These are phyloP conservation scores for Macrotrachela quadricornifera DNA, from an alignment of 1,140 invertebrate genomes.

Conservation along the genomic window DNA sequence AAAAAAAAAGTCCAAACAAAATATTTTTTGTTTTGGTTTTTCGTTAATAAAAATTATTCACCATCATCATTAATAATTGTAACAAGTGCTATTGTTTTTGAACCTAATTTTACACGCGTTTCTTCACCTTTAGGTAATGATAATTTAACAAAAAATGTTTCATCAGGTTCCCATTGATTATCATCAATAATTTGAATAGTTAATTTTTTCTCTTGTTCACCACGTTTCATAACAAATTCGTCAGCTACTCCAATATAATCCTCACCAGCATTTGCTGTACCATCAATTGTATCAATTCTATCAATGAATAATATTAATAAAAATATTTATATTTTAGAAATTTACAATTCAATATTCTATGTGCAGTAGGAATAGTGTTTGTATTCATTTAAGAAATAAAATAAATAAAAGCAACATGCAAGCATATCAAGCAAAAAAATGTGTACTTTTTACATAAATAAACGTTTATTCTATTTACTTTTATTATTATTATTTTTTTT, in stretches of 20 bases:
- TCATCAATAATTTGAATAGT: conserved; percentile 41
- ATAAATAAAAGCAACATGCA: too few relatives aligned
- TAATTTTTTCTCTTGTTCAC: conserved; percentile 36
- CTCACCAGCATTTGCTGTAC: conserved; percentile 35
- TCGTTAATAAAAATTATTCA: conserved; percentile 12
- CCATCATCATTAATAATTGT: conserved; percentile 44
- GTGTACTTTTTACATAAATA: too few relatives aligned
- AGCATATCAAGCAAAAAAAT: too few relatives aligned
- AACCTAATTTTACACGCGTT: conserved; percentile 29
- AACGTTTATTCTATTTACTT: too few relatives aligned
- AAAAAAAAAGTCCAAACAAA: not conserved
- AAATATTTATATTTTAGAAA: not conserved
- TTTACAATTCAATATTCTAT: too few relatives aligned
- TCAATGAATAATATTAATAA: conserved; percentile 2
- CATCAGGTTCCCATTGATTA: conserved; percentile 43
- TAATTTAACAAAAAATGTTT: conserved; percentile 38
- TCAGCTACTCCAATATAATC: conserved; percentile 40
- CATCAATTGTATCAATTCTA: conserved; percentile 42
- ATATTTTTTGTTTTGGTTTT: not conserved
- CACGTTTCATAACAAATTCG: conserved; percentile 35
- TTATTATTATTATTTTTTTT: too few relatives aligned
- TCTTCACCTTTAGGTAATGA: conserved; percentile 15
- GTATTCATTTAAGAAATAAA: too few relatives aligned
- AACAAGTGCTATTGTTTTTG: conserved; percentile 39
- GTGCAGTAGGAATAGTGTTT: too few relatives aligned